These are phyloP conservation scores for Agelastica alni DNA, from an alignment of 2,888 invertebrate species.

Conservation along the genomic window DNA sequence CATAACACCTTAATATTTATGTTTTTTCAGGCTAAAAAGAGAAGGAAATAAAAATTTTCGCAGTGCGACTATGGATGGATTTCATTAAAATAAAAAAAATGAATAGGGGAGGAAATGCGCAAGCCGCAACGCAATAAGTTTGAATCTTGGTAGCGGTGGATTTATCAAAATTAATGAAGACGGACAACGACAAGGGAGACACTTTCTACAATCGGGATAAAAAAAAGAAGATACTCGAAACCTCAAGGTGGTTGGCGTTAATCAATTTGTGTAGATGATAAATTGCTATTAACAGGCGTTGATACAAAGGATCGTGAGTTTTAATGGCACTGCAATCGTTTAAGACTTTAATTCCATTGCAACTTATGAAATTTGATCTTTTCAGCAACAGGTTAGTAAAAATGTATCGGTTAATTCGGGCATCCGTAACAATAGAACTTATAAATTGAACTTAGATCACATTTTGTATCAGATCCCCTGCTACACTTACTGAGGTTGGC, in stretches of 20 bases:
- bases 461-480: no score
- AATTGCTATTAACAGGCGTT: constrained; percentile 15
- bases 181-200: constrained; percentile 30
- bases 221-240: constrained; percentile 11
- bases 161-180: constrained; percentile 32
- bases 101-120: constrained; percentile 11
- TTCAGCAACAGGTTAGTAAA: no score
- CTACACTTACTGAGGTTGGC: no score
- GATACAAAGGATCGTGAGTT: background rate
- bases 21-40: no score
- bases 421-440: no score
- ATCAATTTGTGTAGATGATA: constrained; percentile 24
- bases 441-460: no score
- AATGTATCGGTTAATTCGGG: no score
- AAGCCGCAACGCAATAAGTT: constrained; percentile 16
- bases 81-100: constrained; percentile 6
- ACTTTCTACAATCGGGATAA: constrained; percentile 30
- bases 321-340: background rate
- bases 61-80: background rate
- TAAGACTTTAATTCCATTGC: no score
- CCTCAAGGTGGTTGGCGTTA: constrained; percentile 13
- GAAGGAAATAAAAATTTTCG: no score
- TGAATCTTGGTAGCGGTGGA: constrained; percentile 18
- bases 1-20: no score
- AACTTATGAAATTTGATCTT: no score